These are phyloP conservation scores for Sylvietta virens DNA, from an alignment of 2,113 vertebrate genomes.

Conservation along the genomic window DNA sequence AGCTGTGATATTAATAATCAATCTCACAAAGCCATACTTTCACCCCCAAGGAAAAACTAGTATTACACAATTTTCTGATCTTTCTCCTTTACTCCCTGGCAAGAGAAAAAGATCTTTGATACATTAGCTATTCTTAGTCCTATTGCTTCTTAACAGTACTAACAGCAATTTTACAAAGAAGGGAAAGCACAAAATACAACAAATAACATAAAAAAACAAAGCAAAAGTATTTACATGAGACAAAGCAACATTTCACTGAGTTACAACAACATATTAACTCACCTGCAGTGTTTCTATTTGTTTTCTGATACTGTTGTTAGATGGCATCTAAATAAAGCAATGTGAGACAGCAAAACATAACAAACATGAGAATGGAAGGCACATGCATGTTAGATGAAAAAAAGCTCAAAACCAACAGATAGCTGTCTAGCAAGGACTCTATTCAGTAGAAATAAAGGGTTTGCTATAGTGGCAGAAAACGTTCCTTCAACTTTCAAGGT, in stretches of 20 bases:
- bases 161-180: background rate
- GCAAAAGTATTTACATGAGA: constrained; percentile 42
- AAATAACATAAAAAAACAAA: background rate
- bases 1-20: background rate
- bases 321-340: constrained; percentile 99
- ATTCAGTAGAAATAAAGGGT: constrained; percentile 75
- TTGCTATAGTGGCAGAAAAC: background rate
- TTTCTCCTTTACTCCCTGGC: background rate
- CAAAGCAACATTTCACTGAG: constrained; percentile 66
- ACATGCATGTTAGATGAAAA: constrained; percentile 87
- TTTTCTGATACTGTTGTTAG: constrained; percentile 99
- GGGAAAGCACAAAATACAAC: constrained; percentile 57
- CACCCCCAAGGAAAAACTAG: background rate
- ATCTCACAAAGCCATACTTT: background rate
- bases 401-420: constrained; percentile 76
- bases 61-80: background rate
- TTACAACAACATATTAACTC: constrained; percentile 77
- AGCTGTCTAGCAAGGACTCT: constrained; percentile 75
- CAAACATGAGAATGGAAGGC: constrained; percentile 82
- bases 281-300: constrained; percentile 99
- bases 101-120: background rate
- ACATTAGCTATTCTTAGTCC: background rate
- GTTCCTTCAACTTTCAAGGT: background rate
- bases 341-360: constrained; percentile 87
- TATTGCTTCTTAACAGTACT: background rate